Conservation (phyloP, 2,113 vertebrate genomes). For the Muntiacus muntjak region DNA sequence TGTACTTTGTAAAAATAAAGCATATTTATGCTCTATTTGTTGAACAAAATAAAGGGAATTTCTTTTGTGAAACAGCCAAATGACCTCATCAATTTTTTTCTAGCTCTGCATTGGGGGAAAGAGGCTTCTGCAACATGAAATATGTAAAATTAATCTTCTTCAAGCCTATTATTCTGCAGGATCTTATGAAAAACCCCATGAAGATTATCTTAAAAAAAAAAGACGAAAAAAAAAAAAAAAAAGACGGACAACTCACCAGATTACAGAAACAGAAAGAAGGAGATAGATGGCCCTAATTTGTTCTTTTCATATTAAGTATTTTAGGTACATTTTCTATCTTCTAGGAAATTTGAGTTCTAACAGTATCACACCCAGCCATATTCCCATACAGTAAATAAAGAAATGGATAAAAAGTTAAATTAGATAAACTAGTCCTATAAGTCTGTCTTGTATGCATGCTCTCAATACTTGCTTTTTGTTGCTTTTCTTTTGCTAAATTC, state of each 20-base stretch:
- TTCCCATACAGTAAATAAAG: not conserved
- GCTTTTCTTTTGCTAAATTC: not conserved
- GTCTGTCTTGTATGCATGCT: not conserved
- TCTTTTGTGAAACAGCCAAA: not conserved
- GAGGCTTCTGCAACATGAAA: not conserved
- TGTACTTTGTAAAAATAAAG: slow-evolving; percentile 35
- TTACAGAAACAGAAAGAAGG: not conserved
- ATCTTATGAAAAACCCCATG: not conserved
- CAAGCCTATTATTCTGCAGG: not conserved
- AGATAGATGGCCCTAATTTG: not conserved
- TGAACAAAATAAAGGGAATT: slow-evolving; percentile 43
- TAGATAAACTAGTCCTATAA: not conserved
- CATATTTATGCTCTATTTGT: slow-evolving; percentile 6
- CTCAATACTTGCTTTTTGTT: not conserved
- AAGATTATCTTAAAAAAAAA: not conserved
- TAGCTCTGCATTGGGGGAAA: not conserved
- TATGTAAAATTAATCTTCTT: slow-evolving; percentile 11
- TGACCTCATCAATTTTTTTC: slow-evolving; percentile 27
- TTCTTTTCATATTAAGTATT: not conserved
- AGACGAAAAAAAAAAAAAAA: not conserved
- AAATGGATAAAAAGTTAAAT: not conserved
- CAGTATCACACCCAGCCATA: not conserved
- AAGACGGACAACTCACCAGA: not conserved
- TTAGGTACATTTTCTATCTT: not conserved
- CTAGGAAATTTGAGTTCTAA: not conserved